A percentile compares a stretch with the other conserved stretches of the same genome.
Evolutionary conservation across 2,797 vertebrate genomes (phyloP).

Genomic region (Adrianichthys oophorus): DNA sequence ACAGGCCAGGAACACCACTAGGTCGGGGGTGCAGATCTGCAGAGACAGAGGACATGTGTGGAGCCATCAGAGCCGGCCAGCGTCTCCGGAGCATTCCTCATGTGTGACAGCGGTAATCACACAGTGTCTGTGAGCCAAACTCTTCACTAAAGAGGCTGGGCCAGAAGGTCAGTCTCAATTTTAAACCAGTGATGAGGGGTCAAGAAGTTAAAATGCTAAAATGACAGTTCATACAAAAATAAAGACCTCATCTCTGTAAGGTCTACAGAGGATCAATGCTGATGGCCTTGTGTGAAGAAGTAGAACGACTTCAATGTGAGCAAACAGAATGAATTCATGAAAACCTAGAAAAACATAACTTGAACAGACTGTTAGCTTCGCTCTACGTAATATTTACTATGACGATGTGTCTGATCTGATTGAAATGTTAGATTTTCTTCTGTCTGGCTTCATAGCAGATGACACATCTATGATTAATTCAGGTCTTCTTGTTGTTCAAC

Average conservation of each 20-base stretch:
- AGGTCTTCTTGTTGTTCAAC: too few species aligned
- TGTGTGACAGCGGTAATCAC: neutral
- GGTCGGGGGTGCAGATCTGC: slow-evolving; percentile 95
- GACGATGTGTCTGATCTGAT: too few species aligned
- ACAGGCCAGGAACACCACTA: slow-evolving; percentile 95
- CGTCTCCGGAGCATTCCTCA: slow-evolving; percentile 2
- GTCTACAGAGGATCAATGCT: neutral
- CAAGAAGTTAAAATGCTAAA: slow-evolving; percentile 16
- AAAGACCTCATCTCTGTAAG: slow-evolving; percentile 4
- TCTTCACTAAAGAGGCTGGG: neutral
- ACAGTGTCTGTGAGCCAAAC: neutral
- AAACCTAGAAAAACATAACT: too few species aligned
- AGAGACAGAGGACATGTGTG: neutral
- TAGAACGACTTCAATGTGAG: too few species aligned
- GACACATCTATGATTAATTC: too few species aligned
- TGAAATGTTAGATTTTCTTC: too few species aligned
- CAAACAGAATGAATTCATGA: too few species aligned
- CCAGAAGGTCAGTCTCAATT: slow-evolving; percentile 1
- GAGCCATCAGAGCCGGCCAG: neutral
- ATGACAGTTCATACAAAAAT: slow-evolving; percentile 8
- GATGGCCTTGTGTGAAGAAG: neutral
- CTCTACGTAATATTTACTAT: too few species aligned
- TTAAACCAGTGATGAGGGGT: neutral
- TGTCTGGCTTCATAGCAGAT: too few species aligned
- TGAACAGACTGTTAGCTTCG: too few species aligned